Percentiles rank a stretch among this genome's conserved stretches.
Evolutionary conservation across 2,113 vertebrate species (phyloP).

Genomic region (Acinonyx jubatus): DNA sequence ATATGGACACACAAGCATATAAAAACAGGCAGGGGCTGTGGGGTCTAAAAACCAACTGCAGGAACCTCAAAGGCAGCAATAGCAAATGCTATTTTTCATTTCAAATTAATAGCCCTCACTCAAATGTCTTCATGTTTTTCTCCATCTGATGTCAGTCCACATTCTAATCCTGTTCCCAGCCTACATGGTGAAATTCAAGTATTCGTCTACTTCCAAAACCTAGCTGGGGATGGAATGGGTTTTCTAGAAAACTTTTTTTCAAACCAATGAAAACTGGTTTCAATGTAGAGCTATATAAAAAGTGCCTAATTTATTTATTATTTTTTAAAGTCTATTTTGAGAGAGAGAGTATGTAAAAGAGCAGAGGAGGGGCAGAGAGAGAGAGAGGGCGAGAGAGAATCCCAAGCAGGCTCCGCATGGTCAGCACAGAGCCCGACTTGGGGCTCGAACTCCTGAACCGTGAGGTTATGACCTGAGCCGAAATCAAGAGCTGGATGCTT

Average conservation of each 20-base stretch:
- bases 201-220: not conserved
- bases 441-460: no score
- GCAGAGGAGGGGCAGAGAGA: no score
- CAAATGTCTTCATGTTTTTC: not conserved
- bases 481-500: no score
- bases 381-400: no score
- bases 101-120: not conserved
- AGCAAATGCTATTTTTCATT: not conserved
- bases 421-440: no score
- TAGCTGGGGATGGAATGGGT: not conserved
- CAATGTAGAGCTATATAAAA: not conserved
- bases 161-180: not conserved
- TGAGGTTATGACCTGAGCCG: no score
- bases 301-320: not conserved
- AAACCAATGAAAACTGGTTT: not conserved
- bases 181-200: not conserved
- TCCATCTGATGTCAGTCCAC: not conserved
- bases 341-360: no score
- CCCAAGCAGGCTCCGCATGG: no score
- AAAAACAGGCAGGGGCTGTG: no score
- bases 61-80: rapidly evolving
- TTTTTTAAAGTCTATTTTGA: no score
- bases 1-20: not conserved
- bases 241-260: not conserved
- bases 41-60: not conserved